Evolutionary conservation across 2,113 vertebrate species (phyloP), one percentile per base, ranked within the genome.

Genomic region (Lutjanus erythropterus): DNA sequence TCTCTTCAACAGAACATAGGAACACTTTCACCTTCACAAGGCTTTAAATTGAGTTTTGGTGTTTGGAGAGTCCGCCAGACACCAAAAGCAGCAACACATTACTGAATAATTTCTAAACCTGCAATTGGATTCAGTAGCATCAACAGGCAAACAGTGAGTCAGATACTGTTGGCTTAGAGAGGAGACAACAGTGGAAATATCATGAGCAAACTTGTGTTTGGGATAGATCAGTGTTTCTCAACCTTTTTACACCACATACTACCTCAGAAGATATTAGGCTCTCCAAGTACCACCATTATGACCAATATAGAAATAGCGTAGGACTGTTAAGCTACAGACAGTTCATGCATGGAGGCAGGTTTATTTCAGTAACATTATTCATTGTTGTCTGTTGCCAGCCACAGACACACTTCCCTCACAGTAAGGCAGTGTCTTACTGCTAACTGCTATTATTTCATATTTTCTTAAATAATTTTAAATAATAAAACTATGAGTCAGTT

Each of bases 41-140:
- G 58, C 50, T 16, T 21, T 6, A 46, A 62, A 81, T 78, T 62
- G 76, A 21, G 29, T 81, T 86, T 58, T 55, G 49, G 16, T 75
- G 87, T 89, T 73, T 39, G 16, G n/a, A 29, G 33, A 23, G 41
- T 9, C 27, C 7, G 58, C 14, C 15, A 41, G 50, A 59, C 35
- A 37, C 19, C 31, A 29, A 23, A 60, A 78, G 59, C 71, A 42
- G 61, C 25, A 41, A 39, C 15, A 18, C 15, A 0, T 8, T 41
- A 25, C 64, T 75, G 3, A 86, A n/a, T 81, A 56, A 71, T 74
- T 77, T 77, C 49, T 65, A 25, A 50, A 64, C 5, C 27, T 65
- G 31, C 19, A 64, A 12, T 55, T 15, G 14, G 25, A 47, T 46
- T 71, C 47, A 35, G 23, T 14, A 31, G 27, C 37, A n/a, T 39